A percentile compares a stretch with the other conserved stretches of the same genome.
phyloP scores from a whole-genome alignment of 2,797 vertebrate genomes.

The Octomys mimax region DNA sequence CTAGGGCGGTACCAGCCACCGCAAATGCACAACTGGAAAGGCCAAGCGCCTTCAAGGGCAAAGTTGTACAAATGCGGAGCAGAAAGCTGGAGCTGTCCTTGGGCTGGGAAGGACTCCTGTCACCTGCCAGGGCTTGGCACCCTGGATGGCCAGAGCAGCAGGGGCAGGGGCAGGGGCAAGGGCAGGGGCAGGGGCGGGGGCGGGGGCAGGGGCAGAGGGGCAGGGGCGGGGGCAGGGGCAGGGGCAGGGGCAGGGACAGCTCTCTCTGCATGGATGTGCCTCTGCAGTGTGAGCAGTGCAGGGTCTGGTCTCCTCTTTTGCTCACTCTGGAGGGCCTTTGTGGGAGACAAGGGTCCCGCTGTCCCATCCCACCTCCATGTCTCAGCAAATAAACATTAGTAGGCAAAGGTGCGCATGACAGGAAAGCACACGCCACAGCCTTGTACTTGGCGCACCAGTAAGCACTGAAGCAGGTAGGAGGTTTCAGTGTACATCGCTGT shows the following conservation, averaged over 20 bases:
- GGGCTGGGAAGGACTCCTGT: neutral
- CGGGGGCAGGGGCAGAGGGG: no score
- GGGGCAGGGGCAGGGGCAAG: no score
- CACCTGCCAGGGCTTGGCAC: neutral
- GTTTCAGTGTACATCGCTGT: constrained; percentile 41
- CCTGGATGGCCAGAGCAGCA: no score
- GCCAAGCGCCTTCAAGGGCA: neutral
- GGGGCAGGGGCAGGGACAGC: no score
- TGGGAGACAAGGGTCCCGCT: neutral
- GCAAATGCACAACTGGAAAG: neutral
- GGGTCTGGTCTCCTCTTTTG: neutral
- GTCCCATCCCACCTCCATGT: accelerated
- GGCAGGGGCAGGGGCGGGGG: no score
- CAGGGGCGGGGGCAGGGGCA: no score
- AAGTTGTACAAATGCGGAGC: neutral
- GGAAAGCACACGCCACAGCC: neutral
- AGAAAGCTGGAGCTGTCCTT: neutral
- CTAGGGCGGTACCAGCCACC: neutral
- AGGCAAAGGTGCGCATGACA: neutral
- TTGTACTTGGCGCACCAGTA: neutral
- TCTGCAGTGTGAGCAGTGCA: neutral
- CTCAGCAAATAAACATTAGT: neutral
- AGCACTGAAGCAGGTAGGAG: neutral
- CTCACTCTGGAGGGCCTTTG: neutral
- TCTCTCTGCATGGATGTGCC: neutral